Evolutionary conservation across 2,888 invertebrate species (phyloP).

Genomic region (Cartodere bifasciata): DNA sequence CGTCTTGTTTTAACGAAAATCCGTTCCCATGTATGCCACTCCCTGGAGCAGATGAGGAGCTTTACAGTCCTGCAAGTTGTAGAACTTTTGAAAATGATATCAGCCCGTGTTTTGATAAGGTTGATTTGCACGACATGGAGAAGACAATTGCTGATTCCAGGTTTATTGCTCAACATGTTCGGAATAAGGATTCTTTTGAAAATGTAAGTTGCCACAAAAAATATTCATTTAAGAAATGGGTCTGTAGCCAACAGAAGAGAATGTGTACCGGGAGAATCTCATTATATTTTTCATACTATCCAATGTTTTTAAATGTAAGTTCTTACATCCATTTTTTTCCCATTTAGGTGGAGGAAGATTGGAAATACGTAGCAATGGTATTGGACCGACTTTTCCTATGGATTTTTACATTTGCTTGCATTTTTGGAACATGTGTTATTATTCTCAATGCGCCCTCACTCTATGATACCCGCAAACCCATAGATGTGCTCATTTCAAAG

Average conservation of each 20-base stretch:
- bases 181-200: conserved; percentile 89
- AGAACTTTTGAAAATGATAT: conserved; percentile 36
- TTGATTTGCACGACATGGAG: conserved; percentile 78
- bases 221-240: too few species aligned
- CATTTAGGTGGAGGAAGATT: conserved; percentile 89
- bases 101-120: conserved; percentile 72
- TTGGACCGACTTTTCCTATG: conserved; percentile 92
- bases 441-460: conserved; percentile 84
- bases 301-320: too few species aligned
- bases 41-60: conserved; percentile 71
- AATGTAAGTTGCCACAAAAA: conserved; percentile 75
- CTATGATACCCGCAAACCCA: conserved; percentile 80
- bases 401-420: conserved; percentile 88
- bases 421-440: conserved; percentile 78
- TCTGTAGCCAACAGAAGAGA: too few species aligned
- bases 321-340: too few species aligned
- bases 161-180: conserved; percentile 91
- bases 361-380: conserved; percentile 97
- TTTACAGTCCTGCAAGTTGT: conserved; percentile 56
- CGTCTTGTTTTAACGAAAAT: conserved; percentile 50
- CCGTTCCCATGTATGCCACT: conserved; percentile 56
- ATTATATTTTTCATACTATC: too few species aligned
- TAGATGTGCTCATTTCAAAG: conserved; percentile 82
- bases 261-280: too few species aligned
- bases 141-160: conserved; percentile 85